Conservation (phyloP, 2,113 vertebrate genomes). For the Tricholaema leucomelas region DNA sequence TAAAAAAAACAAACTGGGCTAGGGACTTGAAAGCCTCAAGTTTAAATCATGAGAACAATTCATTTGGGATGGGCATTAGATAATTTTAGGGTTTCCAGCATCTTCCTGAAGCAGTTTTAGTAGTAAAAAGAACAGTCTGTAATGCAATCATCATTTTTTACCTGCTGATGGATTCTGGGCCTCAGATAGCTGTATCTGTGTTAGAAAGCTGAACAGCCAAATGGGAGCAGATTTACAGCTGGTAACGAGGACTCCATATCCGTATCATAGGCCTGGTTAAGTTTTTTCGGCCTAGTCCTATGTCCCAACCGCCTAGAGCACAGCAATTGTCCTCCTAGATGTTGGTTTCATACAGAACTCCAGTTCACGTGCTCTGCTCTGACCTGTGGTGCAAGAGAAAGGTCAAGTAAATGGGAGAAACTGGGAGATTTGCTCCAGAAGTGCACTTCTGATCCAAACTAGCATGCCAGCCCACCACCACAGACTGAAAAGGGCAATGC, state of each 20-base stretch:
- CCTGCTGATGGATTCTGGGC: neutral
- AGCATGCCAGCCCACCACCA: neutral
- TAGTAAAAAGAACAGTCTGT: neutral
- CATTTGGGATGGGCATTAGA: neutral
- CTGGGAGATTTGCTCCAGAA: neutral
- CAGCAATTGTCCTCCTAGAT: neutral
- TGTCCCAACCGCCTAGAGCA: neutral
- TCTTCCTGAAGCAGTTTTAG: neutral
- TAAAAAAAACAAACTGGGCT: neutral
- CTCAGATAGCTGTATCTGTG: neutral
- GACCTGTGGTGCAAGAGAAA: neutral
- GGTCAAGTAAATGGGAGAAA: rapidly evolving
- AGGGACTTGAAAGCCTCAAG: neutral
- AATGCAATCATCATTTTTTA: neutral
- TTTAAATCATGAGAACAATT: neutral
- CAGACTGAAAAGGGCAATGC: neutral
- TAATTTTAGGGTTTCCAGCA: neutral
- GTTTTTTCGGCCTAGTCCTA: neutral
- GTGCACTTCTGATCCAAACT: neutral
- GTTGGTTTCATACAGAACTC: neutral
- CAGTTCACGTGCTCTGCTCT: neutral
- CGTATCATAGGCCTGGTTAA: rapidly evolving
- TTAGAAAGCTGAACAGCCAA: neutral
- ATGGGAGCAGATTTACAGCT: neutral
- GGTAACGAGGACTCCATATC: neutral